These are phyloP conservation scores for Naja naja DNA, from an alignment of 2,113 vertebrate species.

Conservation along the genomic window DNA sequence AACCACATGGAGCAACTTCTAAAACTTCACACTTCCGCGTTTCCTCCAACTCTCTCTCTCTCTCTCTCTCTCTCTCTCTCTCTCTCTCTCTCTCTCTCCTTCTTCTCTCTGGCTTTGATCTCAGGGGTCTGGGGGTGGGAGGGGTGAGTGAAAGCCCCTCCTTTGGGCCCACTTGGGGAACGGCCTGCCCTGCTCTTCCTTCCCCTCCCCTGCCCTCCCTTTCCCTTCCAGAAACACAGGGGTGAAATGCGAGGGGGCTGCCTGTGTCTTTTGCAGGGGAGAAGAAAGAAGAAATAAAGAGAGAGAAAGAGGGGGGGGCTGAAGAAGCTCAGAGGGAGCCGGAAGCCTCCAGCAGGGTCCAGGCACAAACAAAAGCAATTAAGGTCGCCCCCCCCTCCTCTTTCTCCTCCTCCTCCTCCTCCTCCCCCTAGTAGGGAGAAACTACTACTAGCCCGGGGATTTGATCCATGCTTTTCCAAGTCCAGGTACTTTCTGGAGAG, in stretches of 20 bases:
- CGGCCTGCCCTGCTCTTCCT: fast-evolving
- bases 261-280: too few species aligned
- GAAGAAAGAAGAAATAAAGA: background rate
- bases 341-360: conserved; percentile 32
- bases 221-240: background rate
- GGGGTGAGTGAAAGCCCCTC: too few species aligned
- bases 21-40: too few species aligned
- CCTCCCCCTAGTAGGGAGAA: fast-evolving
- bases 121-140: background rate
- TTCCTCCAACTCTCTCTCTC: too few species aligned
- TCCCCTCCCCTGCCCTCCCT: too few species aligned
- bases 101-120: background rate
- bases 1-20: too few species aligned
- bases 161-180: background rate
- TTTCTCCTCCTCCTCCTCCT: background rate
- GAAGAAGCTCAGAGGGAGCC: background rate
- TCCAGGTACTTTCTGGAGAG: background rate
- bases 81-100: too few species aligned
- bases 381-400: fast-evolving
- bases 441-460: fast-evolving
- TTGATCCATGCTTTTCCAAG: background rate
- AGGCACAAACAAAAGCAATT: conserved; percentile 3
- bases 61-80: too few species aligned
- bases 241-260: fast-evolving
- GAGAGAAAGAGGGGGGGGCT: background rate